Percentiles rank a stretch among this genome's conserved stretches.
Evolutionary conservation across 2,888 invertebrate genomes (phyloP).

Genomic region (Dyspetes luteomarginatus): DNA sequence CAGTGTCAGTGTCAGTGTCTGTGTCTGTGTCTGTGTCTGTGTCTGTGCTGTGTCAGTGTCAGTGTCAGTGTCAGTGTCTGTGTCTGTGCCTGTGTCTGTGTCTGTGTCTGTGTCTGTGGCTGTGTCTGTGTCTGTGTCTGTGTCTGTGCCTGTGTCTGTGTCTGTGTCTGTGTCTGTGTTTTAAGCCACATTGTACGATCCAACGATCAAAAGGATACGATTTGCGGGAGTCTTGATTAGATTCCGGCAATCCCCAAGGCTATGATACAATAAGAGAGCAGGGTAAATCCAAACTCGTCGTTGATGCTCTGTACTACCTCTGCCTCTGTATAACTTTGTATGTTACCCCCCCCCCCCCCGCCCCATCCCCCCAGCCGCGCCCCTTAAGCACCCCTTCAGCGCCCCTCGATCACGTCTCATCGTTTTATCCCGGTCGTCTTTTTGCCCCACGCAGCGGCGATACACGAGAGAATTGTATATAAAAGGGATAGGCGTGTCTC

Average conservation of each 20-base stretch:
- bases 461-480: slow-evolving; percentile 6
- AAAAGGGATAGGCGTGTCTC: slow-evolving; percentile 17
- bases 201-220: slow-evolving; percentile 38
- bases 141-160: too few species aligned
- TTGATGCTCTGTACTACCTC: background rate
- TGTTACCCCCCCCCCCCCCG: background rate
- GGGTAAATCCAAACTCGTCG: slow-evolving; percentile 48
- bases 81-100: too few species aligned
- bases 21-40: too few species aligned
- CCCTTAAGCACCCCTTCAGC: too few species aligned
- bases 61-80: too few species aligned
- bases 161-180: too few species aligned
- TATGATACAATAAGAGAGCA: slow-evolving; percentile 1
- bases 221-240: slow-evolving; percentile 56
- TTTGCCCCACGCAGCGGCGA: slow-evolving; percentile 16
- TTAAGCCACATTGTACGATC: slow-evolving; percentile 10
- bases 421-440: slow-evolving; percentile 15
- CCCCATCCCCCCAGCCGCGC: background rate
- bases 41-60: too few species aligned
- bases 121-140: too few species aligned
- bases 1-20: too few species aligned
- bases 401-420: slow-evolving; percentile 10
- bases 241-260: slow-evolving; percentile 47
- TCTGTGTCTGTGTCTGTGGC: too few species aligned
- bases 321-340: background rate